A percentile compares a stretch with the other conserved stretches of the same genome.
phyloP scores from a whole-genome alignment of 2,113 vertebrate species.

The Muntiacus muntjak region DNA sequence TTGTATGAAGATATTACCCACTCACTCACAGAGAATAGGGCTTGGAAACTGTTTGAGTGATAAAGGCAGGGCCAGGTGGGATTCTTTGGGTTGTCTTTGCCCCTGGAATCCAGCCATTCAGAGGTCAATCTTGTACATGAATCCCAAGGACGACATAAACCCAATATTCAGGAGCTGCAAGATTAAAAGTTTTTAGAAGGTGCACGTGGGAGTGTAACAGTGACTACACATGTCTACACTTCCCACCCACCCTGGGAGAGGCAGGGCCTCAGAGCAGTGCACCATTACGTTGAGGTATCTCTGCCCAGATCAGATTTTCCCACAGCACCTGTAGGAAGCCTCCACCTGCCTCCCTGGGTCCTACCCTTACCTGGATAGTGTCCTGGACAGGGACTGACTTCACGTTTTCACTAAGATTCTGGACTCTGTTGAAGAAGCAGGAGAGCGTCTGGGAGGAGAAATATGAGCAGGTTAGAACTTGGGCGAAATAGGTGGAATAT shows the following conservation, averaged over 20 bases:
- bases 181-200: background rate
- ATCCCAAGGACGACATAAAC: background rate
- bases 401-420: background rate
- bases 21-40: background rate
- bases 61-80: background rate
- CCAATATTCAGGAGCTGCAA: background rate
- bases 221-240: background rate
- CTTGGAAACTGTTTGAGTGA: background rate
- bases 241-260: background rate
- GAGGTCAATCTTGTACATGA: background rate
- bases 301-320: background rate
- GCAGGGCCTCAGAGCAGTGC: background rate
- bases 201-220: background rate
- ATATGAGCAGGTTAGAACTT: background rate
- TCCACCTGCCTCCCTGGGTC: background rate
- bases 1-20: background rate
- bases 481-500: background rate
- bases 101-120: background rate
- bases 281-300: background rate
- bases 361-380: constrained; percentile 18
- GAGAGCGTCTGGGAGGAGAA: background rate
- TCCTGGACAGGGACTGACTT: accelerated
- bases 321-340: background rate
- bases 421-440: background rate
- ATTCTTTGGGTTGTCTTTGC: background rate